phyloP scores from a whole-genome alignment of 2,797 vertebrate species.

The Pogoniulus pusillus region DNA sequence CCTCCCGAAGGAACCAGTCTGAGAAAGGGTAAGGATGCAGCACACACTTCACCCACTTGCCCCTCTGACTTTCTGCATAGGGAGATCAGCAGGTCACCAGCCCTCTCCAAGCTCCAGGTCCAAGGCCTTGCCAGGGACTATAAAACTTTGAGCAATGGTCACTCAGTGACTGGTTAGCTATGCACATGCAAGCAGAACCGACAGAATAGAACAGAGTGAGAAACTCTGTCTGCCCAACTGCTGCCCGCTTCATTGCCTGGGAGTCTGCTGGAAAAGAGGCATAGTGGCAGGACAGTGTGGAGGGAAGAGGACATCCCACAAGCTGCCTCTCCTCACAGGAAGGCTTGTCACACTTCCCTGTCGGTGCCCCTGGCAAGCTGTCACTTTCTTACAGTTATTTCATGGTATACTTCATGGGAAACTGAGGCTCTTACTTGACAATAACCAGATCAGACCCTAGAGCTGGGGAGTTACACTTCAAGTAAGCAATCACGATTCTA shows the following conservation, averaged over 20 bases:
- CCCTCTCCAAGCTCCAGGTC: neutral
- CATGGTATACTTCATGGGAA: neutral
- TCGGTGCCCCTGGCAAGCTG: rapidly evolving
- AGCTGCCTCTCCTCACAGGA: neutral
- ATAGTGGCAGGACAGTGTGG: rapidly evolving
- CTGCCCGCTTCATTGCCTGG: neutral
- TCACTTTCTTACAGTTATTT: neutral
- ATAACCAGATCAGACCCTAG: neutral
- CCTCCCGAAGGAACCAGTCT: neutral
- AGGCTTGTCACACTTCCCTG: neutral
- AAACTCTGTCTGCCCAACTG: rapidly evolving
- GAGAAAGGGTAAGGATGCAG: neutral
- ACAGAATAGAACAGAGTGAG: neutral
- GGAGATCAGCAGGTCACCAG: neutral
- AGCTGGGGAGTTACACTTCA: neutral
- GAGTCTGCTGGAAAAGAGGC: neutral
- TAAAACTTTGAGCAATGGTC: neutral
- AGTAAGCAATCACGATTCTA: neutral
- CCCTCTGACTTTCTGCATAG: neutral
- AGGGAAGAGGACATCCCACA: neutral
- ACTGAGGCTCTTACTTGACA: neutral
- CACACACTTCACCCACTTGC: neutral
- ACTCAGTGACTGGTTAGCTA: neutral
- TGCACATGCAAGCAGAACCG: neutral
- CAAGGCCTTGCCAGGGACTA: neutral